A percentile compares a stretch with the other conserved stretches of the same genome.
Evolutionary conservation across 2,797 vertebrate genomes (phyloP).

Genomic region (Oreochromis mossambicus): DNA sequence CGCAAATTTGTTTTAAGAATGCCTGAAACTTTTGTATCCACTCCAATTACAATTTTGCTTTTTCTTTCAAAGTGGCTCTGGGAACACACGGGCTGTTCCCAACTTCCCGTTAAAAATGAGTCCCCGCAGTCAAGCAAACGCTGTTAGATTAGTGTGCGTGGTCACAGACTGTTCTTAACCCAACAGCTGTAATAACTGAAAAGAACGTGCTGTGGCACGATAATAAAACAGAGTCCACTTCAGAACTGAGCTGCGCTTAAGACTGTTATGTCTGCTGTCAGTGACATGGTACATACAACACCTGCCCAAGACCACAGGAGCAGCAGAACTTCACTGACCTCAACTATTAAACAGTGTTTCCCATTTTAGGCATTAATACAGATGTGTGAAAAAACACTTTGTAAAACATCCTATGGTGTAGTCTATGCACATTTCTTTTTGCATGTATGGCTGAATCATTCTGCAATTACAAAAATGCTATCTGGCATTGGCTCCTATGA

Average conservation of each 20-base stretch:
- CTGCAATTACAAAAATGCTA: background rate
- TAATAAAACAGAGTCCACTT: background rate
- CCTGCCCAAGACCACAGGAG: background rate
- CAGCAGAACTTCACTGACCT: background rate
- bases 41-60: background rate
- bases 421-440: background rate
- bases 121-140: background rate
- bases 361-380: background rate
- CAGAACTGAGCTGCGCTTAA: background rate
- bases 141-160: background rate
- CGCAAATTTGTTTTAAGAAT: background rate
- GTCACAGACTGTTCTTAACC: background rate
- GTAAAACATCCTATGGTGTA: background rate
- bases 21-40: background rate
- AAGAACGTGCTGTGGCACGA: background rate
- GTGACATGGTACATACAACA: background rate
- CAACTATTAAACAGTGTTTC: background rate
- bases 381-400: background rate
- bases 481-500: background rate
- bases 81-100: background rate
- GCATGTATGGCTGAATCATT: background rate
- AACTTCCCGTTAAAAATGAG: background rate
- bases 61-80: background rate
- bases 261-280: background rate
- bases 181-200: background rate